phyloP scores from a whole-genome alignment of 2,113 vertebrate species.

The Sterrhoptilus dennistouni region DNA sequence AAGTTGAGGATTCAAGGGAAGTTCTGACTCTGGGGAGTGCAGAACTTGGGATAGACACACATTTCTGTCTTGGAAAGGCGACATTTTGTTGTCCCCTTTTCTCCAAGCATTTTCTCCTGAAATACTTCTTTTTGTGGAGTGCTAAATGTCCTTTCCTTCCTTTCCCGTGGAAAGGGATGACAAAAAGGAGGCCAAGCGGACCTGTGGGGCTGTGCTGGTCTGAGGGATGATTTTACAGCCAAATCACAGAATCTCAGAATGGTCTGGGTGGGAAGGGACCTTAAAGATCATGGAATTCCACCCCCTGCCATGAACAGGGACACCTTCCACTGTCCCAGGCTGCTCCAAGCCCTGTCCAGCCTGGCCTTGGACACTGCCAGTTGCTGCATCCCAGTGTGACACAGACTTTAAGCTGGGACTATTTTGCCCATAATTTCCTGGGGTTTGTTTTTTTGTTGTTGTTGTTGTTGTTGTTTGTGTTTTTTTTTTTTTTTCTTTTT shows the following conservation, averaged over 20 bases:
- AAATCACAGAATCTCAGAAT: neutral
- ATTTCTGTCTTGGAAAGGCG: neutral
- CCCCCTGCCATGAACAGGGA: neutral
- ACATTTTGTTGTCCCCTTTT: neutral
- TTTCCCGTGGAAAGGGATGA: neutral
- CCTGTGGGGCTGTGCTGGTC: neutral
- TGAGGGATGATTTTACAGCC: neutral
- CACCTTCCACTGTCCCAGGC: neutral
- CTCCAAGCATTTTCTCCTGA: neutral
- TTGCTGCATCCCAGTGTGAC: neutral
- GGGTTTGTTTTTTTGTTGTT: no score
- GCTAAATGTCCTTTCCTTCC: neutral
- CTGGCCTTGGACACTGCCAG: neutral
- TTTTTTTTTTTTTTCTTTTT: no score
- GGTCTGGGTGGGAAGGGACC: neutral
- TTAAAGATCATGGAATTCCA: neutral
- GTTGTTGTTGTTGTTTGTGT: no score
- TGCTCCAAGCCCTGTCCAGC: neutral
- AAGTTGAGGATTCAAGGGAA: neutral
- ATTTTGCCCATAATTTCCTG: neutral
- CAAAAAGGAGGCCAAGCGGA: neutral
- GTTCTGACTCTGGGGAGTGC: neutral
- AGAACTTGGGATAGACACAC: neutral
- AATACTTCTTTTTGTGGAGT: neutral
- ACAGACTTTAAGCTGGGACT: neutral